Conservation (phyloP, 2,113 vertebrate species). For the Platichthys stellatus region DNA sequence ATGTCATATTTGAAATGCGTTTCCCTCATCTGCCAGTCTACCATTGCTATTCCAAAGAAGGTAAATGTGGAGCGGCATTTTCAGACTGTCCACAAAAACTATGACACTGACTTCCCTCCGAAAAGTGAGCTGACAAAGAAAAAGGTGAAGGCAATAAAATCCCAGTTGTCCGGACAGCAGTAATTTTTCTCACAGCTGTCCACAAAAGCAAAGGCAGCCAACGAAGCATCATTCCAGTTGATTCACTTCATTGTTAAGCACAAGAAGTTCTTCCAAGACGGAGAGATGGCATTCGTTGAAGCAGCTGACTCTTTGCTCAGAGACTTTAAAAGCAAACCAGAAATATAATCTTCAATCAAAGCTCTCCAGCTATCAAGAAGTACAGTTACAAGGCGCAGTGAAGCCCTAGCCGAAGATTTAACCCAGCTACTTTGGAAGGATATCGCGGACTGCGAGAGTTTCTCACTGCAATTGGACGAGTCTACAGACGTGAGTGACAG, state of each 20-base stretch:
- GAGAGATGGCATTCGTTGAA: conserved; percentile 9
- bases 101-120: not conserved
- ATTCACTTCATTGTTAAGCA: not conserved
- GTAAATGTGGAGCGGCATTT: conserved; percentile 15
- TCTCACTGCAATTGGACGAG: not conserved
- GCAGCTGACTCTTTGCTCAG: not conserved
- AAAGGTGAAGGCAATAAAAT: conserved; percentile 33
- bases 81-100: conserved; percentile 6
- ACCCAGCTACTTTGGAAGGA: too few species aligned
- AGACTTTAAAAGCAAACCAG: conserved; percentile 26
- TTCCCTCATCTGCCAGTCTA: conserved; percentile 9
- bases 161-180: conserved; percentile 16
- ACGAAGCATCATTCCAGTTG: conserved; percentile 13
- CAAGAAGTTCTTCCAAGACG: conserved; percentile 15
- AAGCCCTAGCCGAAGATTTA: too few species aligned
- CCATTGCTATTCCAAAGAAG: not conserved
- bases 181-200: conserved; percentile 7
- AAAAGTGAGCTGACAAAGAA: conserved; percentile 32
- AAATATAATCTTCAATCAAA: not conserved
- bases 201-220: not conserved
- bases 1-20: not conserved
- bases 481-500: too few species aligned
- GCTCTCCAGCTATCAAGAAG: too few species aligned
- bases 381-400: too few species aligned
- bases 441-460: too few species aligned